Percentiles rank a stretch among this genome's conserved stretches.
phyloP scores from a whole-genome alignment of 1,140 invertebrate genomes.

The Melipona quadrifasciata region DNA sequence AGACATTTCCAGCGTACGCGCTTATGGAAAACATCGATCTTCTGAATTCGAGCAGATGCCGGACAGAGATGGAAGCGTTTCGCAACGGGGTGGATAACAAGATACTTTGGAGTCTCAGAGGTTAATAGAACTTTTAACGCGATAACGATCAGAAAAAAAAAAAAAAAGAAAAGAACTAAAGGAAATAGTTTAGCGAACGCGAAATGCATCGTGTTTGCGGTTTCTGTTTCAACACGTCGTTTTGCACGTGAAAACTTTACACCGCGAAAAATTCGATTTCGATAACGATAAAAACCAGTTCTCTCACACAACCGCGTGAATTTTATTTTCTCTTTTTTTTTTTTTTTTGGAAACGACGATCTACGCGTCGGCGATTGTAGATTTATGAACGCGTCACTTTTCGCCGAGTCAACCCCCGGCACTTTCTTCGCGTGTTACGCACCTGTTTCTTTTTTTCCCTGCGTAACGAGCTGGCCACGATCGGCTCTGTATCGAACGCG shows the following conservation, averaged over 20 bases:
- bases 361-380: slow-evolving; percentile 56
- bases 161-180: not conserved
- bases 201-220: not conserved
- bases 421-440: slow-evolving; percentile 74
- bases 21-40: slow-evolving; percentile 54
- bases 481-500: not conserved
- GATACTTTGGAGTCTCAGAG: slow-evolving; percentile 72
- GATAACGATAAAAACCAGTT: not conserved
- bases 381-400: slow-evolving; percentile 53
- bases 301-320: slow-evolving; percentile 48
- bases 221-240: not conserved
- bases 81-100: slow-evolving; percentile 65
- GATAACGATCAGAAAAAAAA: not conserved
- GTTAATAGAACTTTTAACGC: slow-evolving; percentile 61
- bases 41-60: slow-evolving; percentile 65
- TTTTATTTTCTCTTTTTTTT: not conserved
- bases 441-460: slow-evolving; percentile 7
- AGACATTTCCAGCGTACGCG: slow-evolving; percentile 69
- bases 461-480: too few species aligned
- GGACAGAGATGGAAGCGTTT: slow-evolving; percentile 64
- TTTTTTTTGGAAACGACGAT: not conserved
- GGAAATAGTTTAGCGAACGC: too few species aligned
- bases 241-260: not conserved
- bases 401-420: slow-evolving; percentile 38
- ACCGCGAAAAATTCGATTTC: slow-evolving; percentile 1